Evolutionary conservation across 2,113 vertebrate species (phyloP).

Genomic region (Cyanistes caeruleus): DNA sequence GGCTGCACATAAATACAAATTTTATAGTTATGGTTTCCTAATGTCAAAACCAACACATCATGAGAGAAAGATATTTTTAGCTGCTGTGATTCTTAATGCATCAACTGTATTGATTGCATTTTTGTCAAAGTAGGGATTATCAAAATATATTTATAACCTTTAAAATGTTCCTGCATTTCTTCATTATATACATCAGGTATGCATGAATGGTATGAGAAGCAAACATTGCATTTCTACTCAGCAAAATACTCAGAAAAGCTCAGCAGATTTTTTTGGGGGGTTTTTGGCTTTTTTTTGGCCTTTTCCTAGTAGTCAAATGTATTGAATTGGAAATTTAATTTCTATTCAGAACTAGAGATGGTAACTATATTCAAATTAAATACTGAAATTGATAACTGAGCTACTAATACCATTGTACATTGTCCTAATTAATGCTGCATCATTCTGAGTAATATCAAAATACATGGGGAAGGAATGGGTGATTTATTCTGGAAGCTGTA

Average conservation of each 20-base stretch:
- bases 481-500: not conserved
- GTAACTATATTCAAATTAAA: not conserved
- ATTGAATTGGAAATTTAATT: not conserved
- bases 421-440: not conserved
- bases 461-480: not conserved
- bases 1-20: conserved; percentile 39
- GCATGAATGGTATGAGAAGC: not conserved
- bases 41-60: conserved; percentile 34
- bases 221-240: not conserved
- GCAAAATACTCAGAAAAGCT: not conserved
- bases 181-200: not conserved
- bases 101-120: not conserved
- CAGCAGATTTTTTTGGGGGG: not conserved
- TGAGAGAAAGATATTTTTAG: not conserved
- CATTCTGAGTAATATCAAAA: not conserved
- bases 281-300: not conserved
- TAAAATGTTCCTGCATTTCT: not conserved
- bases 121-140: not conserved
- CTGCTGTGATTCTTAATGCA: not conserved
- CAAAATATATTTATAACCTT: not conserved
- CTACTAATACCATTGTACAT: not conserved
- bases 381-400: not conserved
- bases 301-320: not conserved
- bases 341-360: not conserved
- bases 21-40: conserved; percentile 31